phyloP scores from a whole-genome alignment of 2,113 vertebrate species.

The Ochotona princeps region DNA sequence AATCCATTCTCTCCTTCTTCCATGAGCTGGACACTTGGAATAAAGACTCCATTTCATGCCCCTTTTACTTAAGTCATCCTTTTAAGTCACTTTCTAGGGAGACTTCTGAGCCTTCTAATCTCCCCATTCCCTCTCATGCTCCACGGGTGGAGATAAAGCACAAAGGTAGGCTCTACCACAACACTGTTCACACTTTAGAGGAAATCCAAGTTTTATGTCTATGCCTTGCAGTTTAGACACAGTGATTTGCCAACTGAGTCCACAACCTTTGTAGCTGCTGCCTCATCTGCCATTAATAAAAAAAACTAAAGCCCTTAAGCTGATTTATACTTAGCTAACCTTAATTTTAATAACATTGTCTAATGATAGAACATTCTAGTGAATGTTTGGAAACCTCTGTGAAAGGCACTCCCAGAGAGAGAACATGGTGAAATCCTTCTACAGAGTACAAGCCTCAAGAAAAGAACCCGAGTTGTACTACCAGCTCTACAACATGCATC shows the following conservation, averaged over 20 bases:
- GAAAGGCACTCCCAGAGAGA: conserved; percentile 61
- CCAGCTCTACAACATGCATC: conserved; percentile 31
- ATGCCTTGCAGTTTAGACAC: background rate
- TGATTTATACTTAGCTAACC: background rate
- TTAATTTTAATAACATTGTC: background rate
- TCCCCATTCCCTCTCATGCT: background rate
- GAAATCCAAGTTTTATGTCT: background rate
- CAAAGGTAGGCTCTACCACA: background rate
- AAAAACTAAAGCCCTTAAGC: conserved; percentile 30
- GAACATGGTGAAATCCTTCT: conserved; percentile 64
- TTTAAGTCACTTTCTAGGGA: background rate
- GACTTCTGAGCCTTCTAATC: background rate
- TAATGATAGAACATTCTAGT: conserved; percentile 16
- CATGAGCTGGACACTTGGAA: background rate
- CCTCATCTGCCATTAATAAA: background rate
- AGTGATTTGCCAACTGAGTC: background rate
- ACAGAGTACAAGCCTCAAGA: background rate
- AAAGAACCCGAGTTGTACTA: conserved; percentile 57
- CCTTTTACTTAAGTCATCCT: background rate
- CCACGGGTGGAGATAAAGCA: background rate
- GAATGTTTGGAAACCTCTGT: conserved; percentile 64
- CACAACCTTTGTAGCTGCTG: background rate
- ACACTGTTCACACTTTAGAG: background rate
- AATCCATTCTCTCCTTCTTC: background rate
- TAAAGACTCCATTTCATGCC: no score